These are phyloP conservation scores for Drosophila tanythrix DNA, from an alignment of 2,888 invertebrate genomes.

Conservation along the genomic window DNA sequence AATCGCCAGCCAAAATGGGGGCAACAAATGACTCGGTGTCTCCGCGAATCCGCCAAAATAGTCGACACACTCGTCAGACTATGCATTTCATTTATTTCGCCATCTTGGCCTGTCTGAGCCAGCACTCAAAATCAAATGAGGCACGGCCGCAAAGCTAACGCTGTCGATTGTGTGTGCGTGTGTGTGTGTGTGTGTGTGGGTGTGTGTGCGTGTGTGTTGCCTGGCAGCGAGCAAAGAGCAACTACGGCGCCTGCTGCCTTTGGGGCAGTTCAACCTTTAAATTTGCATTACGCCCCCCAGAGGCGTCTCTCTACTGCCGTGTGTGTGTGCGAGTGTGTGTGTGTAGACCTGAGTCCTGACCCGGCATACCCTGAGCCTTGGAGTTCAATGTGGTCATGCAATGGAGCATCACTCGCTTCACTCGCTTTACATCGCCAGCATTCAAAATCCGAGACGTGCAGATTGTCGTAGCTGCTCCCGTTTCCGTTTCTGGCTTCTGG, in stretches of 20 bases:
- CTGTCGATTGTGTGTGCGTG: slow-evolving; percentile 13
- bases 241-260: slow-evolving; percentile 15
- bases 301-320: slow-evolving; percentile 19
- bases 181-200: background rate
- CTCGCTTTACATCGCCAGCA: slow-evolving; percentile 32
- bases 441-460: slow-evolving; percentile 32
- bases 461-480: slow-evolving; percentile 8
- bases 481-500: background rate
- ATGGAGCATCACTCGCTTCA: slow-evolving; percentile 42
- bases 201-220: slow-evolving; percentile 25
- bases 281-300: slow-evolving; percentile 53
- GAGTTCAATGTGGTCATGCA: slow-evolving; percentile 52
- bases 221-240: slow-evolving; percentile 12
- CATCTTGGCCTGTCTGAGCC: slow-evolving; percentile 6
- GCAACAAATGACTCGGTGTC: slow-evolving; percentile 3
- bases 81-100: slow-evolving; percentile 43
- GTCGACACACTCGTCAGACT: slow-evolving; percentile 10
- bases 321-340: slow-evolving; percentile 8
- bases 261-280: slow-evolving; percentile 48
- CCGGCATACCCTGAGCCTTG: slow-evolving; percentile 21
- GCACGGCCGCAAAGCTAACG: slow-evolving; percentile 56
- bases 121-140: slow-evolving; percentile 53
- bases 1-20: background rate
- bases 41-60: background rate
- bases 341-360: slow-evolving; percentile 10